Percentiles rank a stretch among this genome's conserved stretches.
Conservation (phyloP, 2,888 invertebrate genomes). For the Agrochola litura region DNA sequence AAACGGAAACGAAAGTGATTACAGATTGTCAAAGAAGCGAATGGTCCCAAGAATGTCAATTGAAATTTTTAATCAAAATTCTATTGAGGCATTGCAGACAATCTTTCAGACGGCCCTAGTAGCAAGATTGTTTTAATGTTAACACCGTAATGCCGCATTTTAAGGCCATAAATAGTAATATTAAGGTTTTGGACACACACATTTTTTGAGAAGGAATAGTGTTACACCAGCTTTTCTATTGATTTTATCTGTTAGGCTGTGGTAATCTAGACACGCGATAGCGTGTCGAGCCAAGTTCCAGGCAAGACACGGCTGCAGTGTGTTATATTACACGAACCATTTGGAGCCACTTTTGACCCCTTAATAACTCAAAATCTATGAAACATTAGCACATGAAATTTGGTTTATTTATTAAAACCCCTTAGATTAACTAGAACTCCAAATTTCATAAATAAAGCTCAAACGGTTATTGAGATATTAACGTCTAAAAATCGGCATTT, state of each 20-base stretch:
- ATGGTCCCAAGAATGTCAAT: constrained; percentile 45
- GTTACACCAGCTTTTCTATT: constrained; percentile 15
- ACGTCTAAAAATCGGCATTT: no score
- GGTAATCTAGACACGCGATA: no score
- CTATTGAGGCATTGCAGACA: constrained; percentile 33
- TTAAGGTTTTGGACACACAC: not conserved
- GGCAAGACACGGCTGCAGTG: no score
- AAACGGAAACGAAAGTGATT: constrained; percentile 48
- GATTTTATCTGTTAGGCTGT: constrained; percentile 19
- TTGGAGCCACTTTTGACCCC: no score
- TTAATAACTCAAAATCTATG: no score
- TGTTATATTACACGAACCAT: no score
- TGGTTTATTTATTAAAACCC: no score
- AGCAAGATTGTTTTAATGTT: constrained; percentile 14
- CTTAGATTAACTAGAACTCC: no score
- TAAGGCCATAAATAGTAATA: not conserved
- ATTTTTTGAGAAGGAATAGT: constrained; percentile 3
- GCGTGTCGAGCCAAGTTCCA: no score
- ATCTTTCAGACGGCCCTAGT: constrained; percentile 17
- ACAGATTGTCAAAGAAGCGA: constrained; percentile 48
- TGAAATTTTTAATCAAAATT: constrained; percentile 50
- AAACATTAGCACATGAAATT: no score
- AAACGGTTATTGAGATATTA: no score
- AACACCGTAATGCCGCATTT: not conserved
- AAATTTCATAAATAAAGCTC: no score